A percentile compares a stretch with the other conserved stretches of the same genome.
phyloP scores from a whole-genome alignment of 1,140 invertebrate genomes.

The Andricus grossulariae region DNA sequence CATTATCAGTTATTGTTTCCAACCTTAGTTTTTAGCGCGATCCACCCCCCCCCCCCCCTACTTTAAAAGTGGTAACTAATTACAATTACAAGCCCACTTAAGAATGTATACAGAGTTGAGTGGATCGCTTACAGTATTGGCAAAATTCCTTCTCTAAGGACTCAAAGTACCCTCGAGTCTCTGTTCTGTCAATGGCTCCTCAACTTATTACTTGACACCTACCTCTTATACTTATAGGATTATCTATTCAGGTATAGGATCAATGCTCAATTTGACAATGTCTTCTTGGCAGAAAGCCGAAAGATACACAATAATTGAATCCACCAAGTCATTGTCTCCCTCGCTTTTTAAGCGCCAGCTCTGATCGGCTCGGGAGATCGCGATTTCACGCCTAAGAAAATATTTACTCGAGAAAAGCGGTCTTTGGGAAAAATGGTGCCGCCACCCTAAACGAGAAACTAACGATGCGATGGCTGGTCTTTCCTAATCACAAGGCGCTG shows the following conservation, averaged over 20 bases:
- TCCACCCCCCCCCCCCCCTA: too few relatives aligned
- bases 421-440: background rate
- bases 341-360: conserved; percentile 11
- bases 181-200: conserved; percentile 15
- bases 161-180: conserved; percentile 4
- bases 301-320: conserved; percentile 27
- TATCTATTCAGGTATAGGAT: background rate
- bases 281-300: conserved; percentile 5
- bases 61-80: background rate
- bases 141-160: background rate
- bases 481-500: conserved; percentile 1
- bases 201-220: conserved; percentile 26
- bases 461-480: background rate
- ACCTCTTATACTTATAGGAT: background rate
- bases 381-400: conserved; percentile 22
- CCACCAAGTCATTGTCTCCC: conserved; percentile 14
- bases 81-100: conserved; percentile 6
- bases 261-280: background rate
- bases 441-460: conserved; percentile 18
- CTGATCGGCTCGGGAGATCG: background rate
- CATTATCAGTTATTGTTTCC: too few relatives aligned
- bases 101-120: background rate
- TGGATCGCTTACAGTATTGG: conserved; percentile 1
- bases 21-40: too few relatives aligned
- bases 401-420: conserved; percentile 5